Evolutionary conservation across 2,888 invertebrate species (phyloP).

Genomic region (Nomada flava): DNA sequence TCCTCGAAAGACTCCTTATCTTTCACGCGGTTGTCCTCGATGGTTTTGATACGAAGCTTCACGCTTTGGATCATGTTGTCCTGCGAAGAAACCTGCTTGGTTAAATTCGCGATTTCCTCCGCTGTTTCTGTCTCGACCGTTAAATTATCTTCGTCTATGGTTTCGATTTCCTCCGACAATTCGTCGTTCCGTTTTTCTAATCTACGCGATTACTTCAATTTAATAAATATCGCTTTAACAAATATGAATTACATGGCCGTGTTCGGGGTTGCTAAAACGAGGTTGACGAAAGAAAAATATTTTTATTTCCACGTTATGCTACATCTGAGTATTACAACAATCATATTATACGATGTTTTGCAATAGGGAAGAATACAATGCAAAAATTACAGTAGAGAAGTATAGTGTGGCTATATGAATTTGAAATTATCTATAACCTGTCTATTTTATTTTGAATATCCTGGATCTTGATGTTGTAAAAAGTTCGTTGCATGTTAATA

Average conservation of each 20-base stretch:
- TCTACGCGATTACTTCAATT: slow-evolving; percentile 56
- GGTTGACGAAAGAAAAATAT: no score
- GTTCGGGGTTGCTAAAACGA: no score
- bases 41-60: slow-evolving; percentile 47
- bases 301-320: no score
- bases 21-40: slow-evolving; percentile 62
- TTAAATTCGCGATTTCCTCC: slow-evolving; percentile 70
- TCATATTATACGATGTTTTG: not conserved
- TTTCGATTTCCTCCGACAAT: slow-evolving; percentile 57
- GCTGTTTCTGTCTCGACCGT: slow-evolving; percentile 66
- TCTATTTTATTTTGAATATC: slow-evolving; percentile 70
- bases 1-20: slow-evolving; percentile 63
- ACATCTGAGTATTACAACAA: no score
- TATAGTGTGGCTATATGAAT: no score
- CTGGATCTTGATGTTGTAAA: slow-evolving; percentile 72
- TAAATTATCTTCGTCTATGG: slow-evolving; percentile 45
- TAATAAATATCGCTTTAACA: no score
- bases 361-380: not conserved
- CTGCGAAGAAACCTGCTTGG: slow-evolving; percentile 58
- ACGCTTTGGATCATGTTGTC: slow-evolving; percentile 53
- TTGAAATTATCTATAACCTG: slow-evolving; percentile 64
- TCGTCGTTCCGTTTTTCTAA: slow-evolving; percentile 73
- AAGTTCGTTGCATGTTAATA: slow-evolving; percentile 75
- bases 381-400: not conserved
- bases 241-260: no score